These are phyloP conservation scores for Phoenicopterus ruber DNA, from an alignment of 2,113 vertebrate genomes.

Conservation along the genomic window DNA sequence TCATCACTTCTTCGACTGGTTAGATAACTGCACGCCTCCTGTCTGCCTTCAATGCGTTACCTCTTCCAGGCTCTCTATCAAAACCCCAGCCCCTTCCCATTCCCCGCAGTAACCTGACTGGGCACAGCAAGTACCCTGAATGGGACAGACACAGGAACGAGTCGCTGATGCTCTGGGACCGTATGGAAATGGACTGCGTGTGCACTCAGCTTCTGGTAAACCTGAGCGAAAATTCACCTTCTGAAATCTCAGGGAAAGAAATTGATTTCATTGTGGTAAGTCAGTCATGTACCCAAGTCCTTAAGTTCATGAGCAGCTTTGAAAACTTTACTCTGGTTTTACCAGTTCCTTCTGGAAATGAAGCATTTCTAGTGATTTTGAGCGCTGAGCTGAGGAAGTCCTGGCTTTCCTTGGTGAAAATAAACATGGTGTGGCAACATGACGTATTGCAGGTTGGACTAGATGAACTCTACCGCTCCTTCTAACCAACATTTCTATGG, in stretches of 20 bases:
- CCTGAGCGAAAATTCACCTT: background rate
- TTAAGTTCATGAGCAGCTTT: background rate
- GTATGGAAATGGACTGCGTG: background rate
- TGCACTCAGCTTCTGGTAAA: background rate
- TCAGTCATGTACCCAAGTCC: background rate
- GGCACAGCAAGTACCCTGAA: background rate
- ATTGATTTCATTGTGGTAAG: background rate
- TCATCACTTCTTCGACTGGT: background rate
- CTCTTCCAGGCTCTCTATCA: background rate
- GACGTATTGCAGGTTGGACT: background rate
- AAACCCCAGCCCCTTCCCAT: background rate
- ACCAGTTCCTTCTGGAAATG: accelerated
- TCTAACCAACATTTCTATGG: background rate
- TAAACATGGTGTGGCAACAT: background rate
- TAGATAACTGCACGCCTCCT: background rate
- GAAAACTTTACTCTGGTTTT: background rate
- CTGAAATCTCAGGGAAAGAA: background rate
- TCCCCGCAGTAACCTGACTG: background rate
- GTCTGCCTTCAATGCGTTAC: background rate
- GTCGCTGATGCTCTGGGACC: background rate
- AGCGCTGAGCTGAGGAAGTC: background rate
- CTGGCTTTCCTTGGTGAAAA: background rate
- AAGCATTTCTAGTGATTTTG: background rate
- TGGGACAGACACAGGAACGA: background rate
- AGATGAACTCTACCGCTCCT: background rate